Evolutionary conservation across 1,140 invertebrate species (phyloP).

Genomic region (Lineus longissimus): DNA sequence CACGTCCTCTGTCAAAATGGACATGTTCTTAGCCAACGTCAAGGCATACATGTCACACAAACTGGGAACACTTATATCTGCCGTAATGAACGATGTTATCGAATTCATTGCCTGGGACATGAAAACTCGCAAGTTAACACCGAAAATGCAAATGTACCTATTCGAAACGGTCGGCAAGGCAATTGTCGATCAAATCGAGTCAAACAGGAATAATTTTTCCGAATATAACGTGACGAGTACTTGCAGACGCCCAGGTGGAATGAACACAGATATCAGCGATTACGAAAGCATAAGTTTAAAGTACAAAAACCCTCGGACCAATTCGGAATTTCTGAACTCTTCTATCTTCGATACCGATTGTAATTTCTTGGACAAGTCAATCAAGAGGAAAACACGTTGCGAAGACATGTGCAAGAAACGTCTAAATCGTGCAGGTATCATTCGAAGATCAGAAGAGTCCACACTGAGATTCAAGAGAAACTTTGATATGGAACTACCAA

Average conservation of each 20-base stretch:
- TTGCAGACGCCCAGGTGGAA: conserved; percentile 3
- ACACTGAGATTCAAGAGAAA: conserved; percentile 6
- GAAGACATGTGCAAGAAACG: conserved; percentile 4
- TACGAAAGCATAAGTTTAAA: conserved; percentile 6
- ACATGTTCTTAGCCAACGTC: conserved; percentile 5
- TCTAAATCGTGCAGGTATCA: conserved; percentile 5
- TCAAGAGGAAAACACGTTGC: conserved; percentile 1
- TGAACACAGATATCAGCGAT: background rate
- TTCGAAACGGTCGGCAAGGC: conserved; percentile 5
- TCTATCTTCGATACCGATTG: conserved; percentile 1
- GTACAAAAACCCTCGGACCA: background rate
- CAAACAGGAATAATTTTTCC: conserved; percentile 2
- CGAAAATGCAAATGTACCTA: conserved; percentile 5
- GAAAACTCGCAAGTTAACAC: background rate
- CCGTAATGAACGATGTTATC: conserved; percentile 4
- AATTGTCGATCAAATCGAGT: conserved; percentile 5
- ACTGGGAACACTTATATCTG: conserved; percentile 5
- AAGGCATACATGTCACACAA: conserved; percentile 7
- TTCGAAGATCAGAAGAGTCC: conserved; percentile 1
- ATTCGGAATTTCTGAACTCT: conserved; percentile 7
- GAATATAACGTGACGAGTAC: conserved; percentile 5
- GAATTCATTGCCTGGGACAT: conserved; percentile 5
- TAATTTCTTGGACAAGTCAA: background rate
- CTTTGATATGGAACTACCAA: conserved; percentile 4
- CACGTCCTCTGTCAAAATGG: conserved; percentile 3